These are phyloP conservation scores for Chloroclystis v-ata DNA, from an alignment of 2,888 invertebrate genomes.

Conservation along the genomic window DNA sequence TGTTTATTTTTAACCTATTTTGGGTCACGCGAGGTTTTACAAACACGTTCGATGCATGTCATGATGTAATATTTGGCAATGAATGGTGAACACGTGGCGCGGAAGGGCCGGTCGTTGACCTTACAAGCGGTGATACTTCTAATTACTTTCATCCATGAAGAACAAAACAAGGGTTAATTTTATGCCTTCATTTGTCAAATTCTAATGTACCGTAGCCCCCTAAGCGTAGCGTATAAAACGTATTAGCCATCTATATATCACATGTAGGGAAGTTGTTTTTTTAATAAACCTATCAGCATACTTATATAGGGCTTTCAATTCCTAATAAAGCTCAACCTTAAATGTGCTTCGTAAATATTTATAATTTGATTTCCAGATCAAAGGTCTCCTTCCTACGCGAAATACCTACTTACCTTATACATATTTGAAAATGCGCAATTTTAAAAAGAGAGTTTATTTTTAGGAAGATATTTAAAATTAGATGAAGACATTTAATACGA, in stretches of 20 bases:
- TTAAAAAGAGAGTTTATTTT: no score
- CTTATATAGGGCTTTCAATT: no score
- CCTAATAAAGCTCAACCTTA: not conserved
- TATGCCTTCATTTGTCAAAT: conserved; percentile 29
- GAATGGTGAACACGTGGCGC: conserved; percentile 47
- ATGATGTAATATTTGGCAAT: conserved; percentile 37
- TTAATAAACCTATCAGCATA: no score
- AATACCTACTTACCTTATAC: no score
- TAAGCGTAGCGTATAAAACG: no score
- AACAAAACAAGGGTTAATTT: conserved; percentile 38
- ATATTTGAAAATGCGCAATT: no score
- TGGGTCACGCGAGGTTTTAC: conserved; percentile 1
- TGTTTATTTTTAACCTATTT: not conserved
- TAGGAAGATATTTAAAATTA: no score
- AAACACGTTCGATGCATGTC: conserved; percentile 24
- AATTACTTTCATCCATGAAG: conserved; percentile 60
- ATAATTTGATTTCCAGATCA: conserved; percentile 12
- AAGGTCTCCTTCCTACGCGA: not conserved
- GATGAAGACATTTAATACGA: no score
- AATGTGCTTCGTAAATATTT: conserved; percentile 11
- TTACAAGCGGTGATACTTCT: conserved; percentile 49
- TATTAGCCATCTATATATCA: no score
- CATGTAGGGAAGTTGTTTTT: no score
- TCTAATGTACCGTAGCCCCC: no score
- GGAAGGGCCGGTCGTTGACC: conserved; percentile 67